These are phyloP conservation scores for Heteropelma amictum DNA, from an alignment of 2,888 invertebrate genomes.

Conservation along the genomic window DNA sequence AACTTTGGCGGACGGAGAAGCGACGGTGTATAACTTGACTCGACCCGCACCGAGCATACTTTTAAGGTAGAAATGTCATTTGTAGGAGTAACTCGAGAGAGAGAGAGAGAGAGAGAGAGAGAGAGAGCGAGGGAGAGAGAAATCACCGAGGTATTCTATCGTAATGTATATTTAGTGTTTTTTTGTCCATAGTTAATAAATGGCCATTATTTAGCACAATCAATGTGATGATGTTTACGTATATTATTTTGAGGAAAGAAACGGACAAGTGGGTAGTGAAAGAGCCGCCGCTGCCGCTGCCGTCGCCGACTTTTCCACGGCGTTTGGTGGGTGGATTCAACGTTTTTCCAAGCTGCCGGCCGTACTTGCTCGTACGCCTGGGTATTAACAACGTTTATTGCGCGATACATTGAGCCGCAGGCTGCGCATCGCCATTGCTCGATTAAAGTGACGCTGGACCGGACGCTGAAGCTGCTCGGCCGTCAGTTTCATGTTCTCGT, in stretches of 20 bases:
- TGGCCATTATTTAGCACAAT: conserved; percentile 60
- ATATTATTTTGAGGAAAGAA: conserved; percentile 64
- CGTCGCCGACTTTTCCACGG: conserved; percentile 56
- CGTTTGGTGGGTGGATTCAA: conserved; percentile 45
- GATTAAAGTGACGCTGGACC: conserved; percentile 90
- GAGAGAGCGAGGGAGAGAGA: conserved; percentile 31
- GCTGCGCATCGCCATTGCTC: conserved; percentile 93
- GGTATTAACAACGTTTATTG: conserved; percentile 74
- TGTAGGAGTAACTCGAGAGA: conserved; percentile 33
- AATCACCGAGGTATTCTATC: conserved; percentile 57
- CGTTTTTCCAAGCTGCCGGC: not conserved
- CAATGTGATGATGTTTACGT: conserved; percentile 42
- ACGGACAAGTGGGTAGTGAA: conserved; percentile 65
- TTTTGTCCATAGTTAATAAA: conserved; percentile 65
- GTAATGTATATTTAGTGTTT: conserved; percentile 58
- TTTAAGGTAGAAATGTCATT: conserved; percentile 39
- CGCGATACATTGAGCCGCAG: conserved; percentile 79
- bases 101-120: conserved; percentile 30
- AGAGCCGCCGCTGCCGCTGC: too few species aligned
- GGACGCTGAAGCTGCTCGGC: conserved; percentile 73
- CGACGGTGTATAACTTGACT: conserved; percentile 9
- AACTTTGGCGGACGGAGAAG: not conserved
- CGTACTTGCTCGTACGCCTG: conserved; percentile 1
- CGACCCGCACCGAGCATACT: conserved; percentile 41
- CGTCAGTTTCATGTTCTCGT: conserved; percentile 70